Conservation (phyloP, 2,113 vertebrate species). For the Leptodactylus fuscus region DNA sequence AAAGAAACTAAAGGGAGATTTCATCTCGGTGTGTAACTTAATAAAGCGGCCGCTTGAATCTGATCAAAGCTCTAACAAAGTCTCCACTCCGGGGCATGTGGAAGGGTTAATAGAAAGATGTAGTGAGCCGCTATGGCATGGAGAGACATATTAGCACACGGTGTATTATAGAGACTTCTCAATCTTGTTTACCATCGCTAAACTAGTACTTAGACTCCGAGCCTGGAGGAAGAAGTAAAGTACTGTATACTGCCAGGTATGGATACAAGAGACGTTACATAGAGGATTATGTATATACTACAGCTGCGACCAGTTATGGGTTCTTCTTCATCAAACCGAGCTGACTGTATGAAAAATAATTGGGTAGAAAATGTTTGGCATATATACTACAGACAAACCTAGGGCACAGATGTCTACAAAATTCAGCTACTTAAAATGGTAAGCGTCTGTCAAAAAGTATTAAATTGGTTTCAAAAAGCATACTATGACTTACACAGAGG, state of each 20-base stretch:
- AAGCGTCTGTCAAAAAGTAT: background rate
- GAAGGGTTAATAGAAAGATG: conserved; percentile 20
- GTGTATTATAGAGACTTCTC: background rate
- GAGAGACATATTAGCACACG: conserved; percentile 5
- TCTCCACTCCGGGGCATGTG: conserved; percentile 8
- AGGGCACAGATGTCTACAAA: conserved; percentile 22
- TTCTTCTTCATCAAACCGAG: conserved; percentile 19
- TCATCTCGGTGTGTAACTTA: conserved; percentile 45
- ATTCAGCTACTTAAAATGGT: conserved; percentile 16
- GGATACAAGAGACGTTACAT: background rate
- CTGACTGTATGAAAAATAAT: background rate
- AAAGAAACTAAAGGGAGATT: conserved; percentile 39
- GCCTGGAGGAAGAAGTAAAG: background rate
- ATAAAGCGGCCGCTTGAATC: conserved; percentile 40
- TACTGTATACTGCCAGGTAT: background rate
- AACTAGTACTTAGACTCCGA: background rate
- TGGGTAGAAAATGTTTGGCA: conserved; percentile 7
- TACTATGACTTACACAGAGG: background rate
- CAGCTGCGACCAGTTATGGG: background rate
- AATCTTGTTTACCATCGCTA: background rate
- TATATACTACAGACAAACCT: background rate
- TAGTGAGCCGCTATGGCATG: background rate
- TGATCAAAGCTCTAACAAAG: conserved; percentile 22
- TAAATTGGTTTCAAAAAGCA: background rate
- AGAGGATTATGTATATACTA: background rate